Conservation (phyloP, 92 coral and sea anemone species). For the Actinernus sp. region DNA sequence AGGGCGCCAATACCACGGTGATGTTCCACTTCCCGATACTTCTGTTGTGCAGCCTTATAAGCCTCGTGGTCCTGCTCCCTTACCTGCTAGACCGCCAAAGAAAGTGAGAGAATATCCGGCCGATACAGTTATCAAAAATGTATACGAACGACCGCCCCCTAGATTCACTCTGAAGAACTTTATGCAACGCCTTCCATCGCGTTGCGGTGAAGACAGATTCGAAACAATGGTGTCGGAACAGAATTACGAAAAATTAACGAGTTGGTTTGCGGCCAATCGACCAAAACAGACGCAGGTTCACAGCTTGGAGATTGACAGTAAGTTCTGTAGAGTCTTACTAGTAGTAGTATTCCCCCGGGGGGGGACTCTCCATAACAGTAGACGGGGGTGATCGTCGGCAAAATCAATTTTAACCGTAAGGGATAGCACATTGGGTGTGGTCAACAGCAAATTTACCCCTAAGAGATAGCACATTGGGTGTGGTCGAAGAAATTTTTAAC, state of each 20-base stretch:
- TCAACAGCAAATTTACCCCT: no score
- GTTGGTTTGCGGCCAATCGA: conserved; percentile 75
- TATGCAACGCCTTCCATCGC: conserved; percentile 57
- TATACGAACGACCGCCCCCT: conserved; percentile 80
- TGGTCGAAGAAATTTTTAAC: no score
- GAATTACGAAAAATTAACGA: conserved; percentile 82
- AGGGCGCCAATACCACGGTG: conserved; percentile 57
- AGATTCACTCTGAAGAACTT: conserved; percentile 85
- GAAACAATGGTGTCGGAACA: conserved; percentile 77
- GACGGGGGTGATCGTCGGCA: no score
- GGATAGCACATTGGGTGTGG: no score
- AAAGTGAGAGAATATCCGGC: conserved; percentile 76
- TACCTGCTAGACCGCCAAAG: conserved; percentile 88
- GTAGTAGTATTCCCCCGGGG: no score
- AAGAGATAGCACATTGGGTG: no score
- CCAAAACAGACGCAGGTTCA: conserved; percentile 73
- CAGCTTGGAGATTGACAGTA: conserved; percentile 82
- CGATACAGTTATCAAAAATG: conserved; percentile 65
- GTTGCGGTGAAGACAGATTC: conserved; percentile 26
- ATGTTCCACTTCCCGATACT: conserved; percentile 56
- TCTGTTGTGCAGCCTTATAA: conserved; percentile 70
- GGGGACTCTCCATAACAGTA: no score
- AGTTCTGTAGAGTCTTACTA: conserved; percentile 35
- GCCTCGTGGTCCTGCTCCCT: conserved; percentile 84
- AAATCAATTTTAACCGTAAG: no score